Percentiles rank a stretch among this genome's conserved stretches.
These are phyloP conservation scores for Caenorhabditis uteleia DNA, from an alignment of 2,888 invertebrate species.

Conservation along the genomic window DNA sequence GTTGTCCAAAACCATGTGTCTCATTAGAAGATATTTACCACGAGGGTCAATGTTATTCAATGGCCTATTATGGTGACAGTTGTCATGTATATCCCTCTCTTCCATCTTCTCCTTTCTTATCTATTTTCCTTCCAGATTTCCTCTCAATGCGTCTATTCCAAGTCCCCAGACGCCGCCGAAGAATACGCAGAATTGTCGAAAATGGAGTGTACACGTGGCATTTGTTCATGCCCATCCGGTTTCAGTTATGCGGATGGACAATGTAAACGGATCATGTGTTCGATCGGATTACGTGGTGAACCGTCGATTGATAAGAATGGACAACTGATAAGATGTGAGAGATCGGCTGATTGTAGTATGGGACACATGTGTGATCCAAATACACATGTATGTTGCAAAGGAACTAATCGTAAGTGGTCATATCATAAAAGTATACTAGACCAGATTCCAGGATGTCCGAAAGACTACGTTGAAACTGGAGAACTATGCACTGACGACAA, in stretches of 20 bases:
- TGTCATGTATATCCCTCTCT: slow-evolving; percentile 44
- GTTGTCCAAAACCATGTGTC: slow-evolving; percentile 67
- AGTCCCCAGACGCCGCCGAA: slow-evolving; percentile 36
- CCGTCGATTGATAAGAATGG: slow-evolving; percentile 61
- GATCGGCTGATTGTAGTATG: slow-evolving; percentile 50
- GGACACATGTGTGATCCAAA: slow-evolving; percentile 64
- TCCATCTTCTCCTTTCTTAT: neutral
- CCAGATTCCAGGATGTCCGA: slow-evolving; percentile 58
- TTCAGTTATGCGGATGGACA: slow-evolving; percentile 54
- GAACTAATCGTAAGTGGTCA: slow-evolving; percentile 58
- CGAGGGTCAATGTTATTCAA: slow-evolving; percentile 63
- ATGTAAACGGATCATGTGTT: slow-evolving; percentile 60
- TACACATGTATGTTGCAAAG: slow-evolving; percentile 62
- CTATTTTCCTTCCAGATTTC: slow-evolving; percentile 33
- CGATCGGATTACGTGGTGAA: slow-evolving; percentile 62
- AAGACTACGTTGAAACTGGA: slow-evolving; percentile 63
- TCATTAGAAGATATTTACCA: slow-evolving; percentile 65
- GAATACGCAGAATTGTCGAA: slow-evolving; percentile 48
- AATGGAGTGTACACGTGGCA: slow-evolving; percentile 52
- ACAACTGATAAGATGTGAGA: slow-evolving; percentile 48
- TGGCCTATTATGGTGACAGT: slow-evolving; percentile 62
- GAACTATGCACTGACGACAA: slow-evolving; percentile 46
- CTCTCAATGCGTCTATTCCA: slow-evolving; percentile 47
- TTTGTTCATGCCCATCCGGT: slow-evolving; percentile 62
- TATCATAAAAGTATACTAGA: neutral